A percentile compares a stretch with the other conserved stretches of the same genome.
phyloP scores from a whole-genome alignment of 2,888 invertebrate genomes.

The Brachypterus glaber region DNA sequence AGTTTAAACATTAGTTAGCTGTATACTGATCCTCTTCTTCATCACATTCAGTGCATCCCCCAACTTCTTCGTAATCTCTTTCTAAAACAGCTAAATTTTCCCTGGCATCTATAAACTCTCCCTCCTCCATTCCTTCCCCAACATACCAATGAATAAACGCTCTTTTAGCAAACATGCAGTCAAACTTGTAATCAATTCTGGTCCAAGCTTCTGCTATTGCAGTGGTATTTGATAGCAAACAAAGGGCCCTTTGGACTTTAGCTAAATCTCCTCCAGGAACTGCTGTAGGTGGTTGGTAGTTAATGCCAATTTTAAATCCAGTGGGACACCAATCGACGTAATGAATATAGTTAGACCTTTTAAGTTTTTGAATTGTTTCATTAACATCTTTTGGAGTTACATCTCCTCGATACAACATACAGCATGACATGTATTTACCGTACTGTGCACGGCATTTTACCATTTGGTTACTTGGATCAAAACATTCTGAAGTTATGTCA shows the following conservation, averaged over 20 bases:
- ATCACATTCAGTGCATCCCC: too few relatives aligned
- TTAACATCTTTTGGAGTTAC: too few relatives aligned
- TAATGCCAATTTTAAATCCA: constrained; percentile 1
- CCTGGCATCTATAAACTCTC: not conserved
- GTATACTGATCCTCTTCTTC: too few relatives aligned
- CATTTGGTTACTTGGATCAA: constrained; percentile 72
- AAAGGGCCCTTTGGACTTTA: constrained; percentile 1
- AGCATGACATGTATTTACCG: too few relatives aligned
- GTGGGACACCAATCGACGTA: constrained; percentile 3
- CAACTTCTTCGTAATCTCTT: constrained; percentile 1
- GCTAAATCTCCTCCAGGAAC: constrained; percentile 1
- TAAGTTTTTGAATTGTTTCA: too few relatives aligned
- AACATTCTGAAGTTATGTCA: constrained; percentile 70
- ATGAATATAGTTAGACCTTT: too few relatives aligned
- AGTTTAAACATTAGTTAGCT: too few relatives aligned
- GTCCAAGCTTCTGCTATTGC: not conserved
- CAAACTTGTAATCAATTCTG: not conserved
- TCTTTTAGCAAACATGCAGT: not conserved
- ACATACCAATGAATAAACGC: constrained; percentile 2
- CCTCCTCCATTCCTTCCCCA: constrained; percentile 1
- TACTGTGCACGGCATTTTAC: too few relatives aligned
- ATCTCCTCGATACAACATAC: too few relatives aligned
- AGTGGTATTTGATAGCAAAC: not conserved
- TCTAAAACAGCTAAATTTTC: not conserved
- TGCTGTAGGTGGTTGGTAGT: not conserved